These are phyloP conservation scores for Spermophilus dauricus DNA, from an alignment of 2,113 vertebrate genomes.

Conservation along the genomic window DNA sequence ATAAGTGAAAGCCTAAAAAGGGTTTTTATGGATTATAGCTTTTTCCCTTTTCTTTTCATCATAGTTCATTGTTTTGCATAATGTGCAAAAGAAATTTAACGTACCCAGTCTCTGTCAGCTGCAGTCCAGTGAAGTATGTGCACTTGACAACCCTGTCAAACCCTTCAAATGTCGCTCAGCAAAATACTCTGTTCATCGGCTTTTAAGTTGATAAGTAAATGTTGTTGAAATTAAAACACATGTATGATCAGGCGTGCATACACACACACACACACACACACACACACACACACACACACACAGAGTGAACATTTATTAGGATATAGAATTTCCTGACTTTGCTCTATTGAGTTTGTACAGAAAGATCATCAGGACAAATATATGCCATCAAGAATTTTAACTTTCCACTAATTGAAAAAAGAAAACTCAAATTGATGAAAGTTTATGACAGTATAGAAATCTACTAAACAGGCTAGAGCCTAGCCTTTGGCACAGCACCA, in stretches of 20 bases:
- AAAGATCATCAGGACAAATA: neutral
- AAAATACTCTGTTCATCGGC: neutral
- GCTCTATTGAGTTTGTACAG: neutral
- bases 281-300: too few species aligned
- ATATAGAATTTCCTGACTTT: neutral
- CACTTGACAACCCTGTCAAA: neutral
- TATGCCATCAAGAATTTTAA: too few species aligned
- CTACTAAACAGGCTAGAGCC: neutral
- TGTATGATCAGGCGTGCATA: too few species aligned
- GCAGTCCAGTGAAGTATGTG: neutral
- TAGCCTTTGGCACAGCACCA: too few species aligned
- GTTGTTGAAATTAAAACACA: neutral
- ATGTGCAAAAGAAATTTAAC: neutral
- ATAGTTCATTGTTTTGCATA: neutral
- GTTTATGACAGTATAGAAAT: neutral
- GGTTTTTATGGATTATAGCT: neutral
- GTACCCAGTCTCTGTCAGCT: neutral
- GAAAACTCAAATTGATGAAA: neutral
- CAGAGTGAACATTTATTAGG: neutral
- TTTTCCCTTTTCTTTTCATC: neutral
- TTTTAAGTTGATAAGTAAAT: constrained; percentile 9
- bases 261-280: fast-evolving
- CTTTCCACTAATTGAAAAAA: neutral
- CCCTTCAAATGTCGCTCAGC: neutral
- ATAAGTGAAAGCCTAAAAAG: neutral